phyloP scores from a whole-genome alignment of 2,113 vertebrate genomes.

The Corythornis cristatus region DNA sequence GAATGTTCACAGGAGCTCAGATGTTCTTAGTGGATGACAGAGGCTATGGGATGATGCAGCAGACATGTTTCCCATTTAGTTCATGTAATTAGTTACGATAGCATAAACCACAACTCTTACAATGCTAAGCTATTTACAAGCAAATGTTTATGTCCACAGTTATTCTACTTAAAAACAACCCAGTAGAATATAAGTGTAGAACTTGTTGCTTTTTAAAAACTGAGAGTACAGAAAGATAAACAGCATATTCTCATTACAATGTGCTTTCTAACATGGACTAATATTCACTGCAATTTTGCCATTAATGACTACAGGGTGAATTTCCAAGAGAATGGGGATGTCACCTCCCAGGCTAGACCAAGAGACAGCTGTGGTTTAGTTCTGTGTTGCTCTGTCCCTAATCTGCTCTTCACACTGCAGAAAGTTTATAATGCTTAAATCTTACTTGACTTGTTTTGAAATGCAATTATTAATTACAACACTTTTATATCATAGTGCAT shows the following conservation, averaged over 20 bases:
- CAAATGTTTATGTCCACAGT: not conserved
- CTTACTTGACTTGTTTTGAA: not conserved
- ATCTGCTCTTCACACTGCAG: not conserved
- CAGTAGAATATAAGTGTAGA: not conserved
- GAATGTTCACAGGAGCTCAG: not conserved
- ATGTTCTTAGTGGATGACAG: not conserved
- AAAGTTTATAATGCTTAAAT: not conserved
- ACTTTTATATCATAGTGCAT: not conserved
- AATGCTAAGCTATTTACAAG: not conserved
- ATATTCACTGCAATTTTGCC: not conserved
- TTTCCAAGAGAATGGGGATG: not conserved
- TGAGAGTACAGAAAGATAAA: not conserved
- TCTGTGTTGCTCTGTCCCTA: not conserved
- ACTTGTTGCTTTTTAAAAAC: not conserved
- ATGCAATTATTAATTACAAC: not conserved
- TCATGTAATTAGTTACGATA: not conserved
- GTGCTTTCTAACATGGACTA: not conserved
- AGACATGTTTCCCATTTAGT: not conserved
- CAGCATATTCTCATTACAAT: not conserved
- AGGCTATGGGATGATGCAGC: not conserved
- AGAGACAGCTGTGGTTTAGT: not conserved
- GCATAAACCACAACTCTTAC: not conserved
- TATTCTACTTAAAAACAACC: not conserved
- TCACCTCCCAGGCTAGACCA: not conserved
- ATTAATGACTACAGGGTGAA: not conserved